These are phyloP conservation scores for Astur gentilis DNA, from an alignment of 2,113 vertebrate genomes.

Conservation along the genomic window DNA sequence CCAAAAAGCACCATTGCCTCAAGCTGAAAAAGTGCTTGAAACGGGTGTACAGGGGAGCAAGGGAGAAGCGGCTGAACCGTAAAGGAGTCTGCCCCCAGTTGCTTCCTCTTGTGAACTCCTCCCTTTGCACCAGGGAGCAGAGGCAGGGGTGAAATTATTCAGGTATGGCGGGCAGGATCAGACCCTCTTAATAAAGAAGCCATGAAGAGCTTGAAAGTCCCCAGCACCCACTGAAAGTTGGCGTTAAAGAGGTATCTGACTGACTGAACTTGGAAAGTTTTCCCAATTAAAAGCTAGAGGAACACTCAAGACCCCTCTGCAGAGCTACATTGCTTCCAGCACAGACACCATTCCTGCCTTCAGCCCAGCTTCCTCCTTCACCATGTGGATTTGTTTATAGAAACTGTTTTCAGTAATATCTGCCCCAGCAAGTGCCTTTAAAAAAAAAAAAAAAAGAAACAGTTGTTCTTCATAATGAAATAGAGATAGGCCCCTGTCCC, in stretches of 20 bases:
- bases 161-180: background rate
- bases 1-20: background rate
- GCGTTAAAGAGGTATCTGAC: background rate
- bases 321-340: background rate
- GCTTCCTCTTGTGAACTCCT: background rate
- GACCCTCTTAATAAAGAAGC: background rate
- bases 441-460: background rate
- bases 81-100: background rate
- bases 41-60: background rate
- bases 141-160: background rate
- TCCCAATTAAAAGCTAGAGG: background rate
- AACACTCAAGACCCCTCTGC: background rate
- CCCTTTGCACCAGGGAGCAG: rapidly evolving
- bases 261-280: background rate
- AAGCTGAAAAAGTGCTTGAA: background rate
- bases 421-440: background rate
- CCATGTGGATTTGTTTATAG: background rate
- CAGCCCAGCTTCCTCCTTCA: background rate
- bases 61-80: background rate
- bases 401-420: background rate
- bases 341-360: background rate
- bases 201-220: background rate
- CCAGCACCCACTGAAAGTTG: background rate
- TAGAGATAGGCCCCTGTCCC: background rate
- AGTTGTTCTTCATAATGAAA: background rate